Evolutionary conservation across 2,797 vertebrate genomes (phyloP).

Genomic region (Trachops cirrhosus): DNA sequence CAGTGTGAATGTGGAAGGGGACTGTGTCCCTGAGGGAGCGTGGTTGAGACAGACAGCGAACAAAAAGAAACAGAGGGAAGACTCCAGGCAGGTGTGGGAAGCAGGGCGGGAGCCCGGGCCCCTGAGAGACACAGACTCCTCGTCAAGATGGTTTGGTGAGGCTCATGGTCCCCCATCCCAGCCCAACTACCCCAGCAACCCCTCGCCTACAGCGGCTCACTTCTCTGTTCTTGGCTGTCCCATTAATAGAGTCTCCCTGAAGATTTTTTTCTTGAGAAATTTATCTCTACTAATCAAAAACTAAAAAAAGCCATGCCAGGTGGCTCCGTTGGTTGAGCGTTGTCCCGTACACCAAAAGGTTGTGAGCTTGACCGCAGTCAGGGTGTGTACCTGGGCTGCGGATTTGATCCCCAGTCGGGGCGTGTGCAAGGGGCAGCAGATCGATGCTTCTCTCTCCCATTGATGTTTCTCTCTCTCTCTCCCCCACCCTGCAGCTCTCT

Average conservation of each 20-base stretch:
- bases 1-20: background rate
- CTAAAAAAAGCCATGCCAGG: background rate
- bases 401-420: no score
- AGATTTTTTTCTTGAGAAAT: background rate
- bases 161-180: no score
- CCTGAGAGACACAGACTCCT: background rate
- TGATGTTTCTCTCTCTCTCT: no score
- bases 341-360: background rate
- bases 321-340: background rate
- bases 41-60: background rate
- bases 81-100: background rate
- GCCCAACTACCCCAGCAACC: no score
- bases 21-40: background rate
- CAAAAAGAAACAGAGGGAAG: background rate
- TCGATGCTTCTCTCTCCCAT: no score
- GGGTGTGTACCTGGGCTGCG: no score
- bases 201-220: background rate
- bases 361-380: no score
- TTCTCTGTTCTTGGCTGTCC: background rate
- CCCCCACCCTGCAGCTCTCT: no score
- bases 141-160: no score
- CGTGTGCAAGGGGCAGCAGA: no score
- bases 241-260: background rate
- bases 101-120: rapidly evolving
- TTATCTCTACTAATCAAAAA: background rate